Conservation (phyloP, 2,113 vertebrate genomes). For the Neomonachus schauinslandi region DNA sequence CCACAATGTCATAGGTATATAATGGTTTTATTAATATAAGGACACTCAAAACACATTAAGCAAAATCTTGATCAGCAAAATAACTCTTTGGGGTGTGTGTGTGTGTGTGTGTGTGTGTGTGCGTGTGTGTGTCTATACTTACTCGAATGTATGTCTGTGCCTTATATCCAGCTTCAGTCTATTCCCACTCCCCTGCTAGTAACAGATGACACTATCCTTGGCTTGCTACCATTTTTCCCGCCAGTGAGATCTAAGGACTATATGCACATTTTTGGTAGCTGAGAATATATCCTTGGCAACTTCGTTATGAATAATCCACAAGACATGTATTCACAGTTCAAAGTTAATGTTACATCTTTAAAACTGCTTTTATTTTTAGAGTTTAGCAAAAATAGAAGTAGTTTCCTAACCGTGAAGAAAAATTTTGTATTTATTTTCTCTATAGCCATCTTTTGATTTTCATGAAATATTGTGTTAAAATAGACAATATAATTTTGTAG, state of each 20-base stretch:
- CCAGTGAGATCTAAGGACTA: neutral
- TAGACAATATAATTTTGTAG: slow-evolving; percentile 24
- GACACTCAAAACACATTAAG: slow-evolving; percentile 1
- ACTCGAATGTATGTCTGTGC: neutral
- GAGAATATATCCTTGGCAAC: slow-evolving; percentile 31
- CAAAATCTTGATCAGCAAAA: neutral
- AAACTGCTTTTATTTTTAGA: slow-evolving; percentile 39
- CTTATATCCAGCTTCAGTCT: neutral
- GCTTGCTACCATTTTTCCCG: neutral
- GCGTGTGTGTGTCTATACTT: neutral
- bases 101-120: neutral
- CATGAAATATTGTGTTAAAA: slow-evolving; percentile 59
- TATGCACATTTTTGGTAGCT: slow-evolving; percentile 20
- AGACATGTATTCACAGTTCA: slow-evolving; percentile 20
- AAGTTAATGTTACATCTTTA: slow-evolving; percentile 46
- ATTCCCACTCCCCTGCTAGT: neutral
- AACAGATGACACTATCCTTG: neutral
- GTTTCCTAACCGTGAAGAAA: slow-evolving; percentile 30
- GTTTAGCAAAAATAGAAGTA: slow-evolving; percentile 32
- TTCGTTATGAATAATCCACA: slow-evolving; percentile 33
- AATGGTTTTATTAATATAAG: neutral
- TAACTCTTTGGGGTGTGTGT: neutral
- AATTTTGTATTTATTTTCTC: neutral
- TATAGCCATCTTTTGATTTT: slow-evolving; percentile 24
- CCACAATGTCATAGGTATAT: neutral